Base-by-base conservation (phyloP, 2,888 invertebrate genomes). In the Tetranychus truncatus region DNA sequence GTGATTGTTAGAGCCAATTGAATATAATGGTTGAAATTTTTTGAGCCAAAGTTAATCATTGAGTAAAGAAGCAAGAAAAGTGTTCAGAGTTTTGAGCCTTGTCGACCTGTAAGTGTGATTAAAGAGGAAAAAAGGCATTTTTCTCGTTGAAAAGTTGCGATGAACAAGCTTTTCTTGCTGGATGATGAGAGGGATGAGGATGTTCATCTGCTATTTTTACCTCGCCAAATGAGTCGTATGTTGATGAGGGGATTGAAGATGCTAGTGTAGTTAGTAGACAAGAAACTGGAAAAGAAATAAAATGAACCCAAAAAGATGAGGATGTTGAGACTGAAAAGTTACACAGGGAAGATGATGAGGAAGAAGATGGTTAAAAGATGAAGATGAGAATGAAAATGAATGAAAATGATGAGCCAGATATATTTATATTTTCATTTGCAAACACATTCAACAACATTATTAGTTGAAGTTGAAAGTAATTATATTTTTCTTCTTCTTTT, bases 171-270 rank as follows among this genome's bases (percentile, higher is more conserved):
- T 34, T 34, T 34, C 34, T 34, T 34, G 34, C 34, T 34, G 34
- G 34, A 34, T 34, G 34, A 34, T 34, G 34, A 34, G 34, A 34
- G 34, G 34, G 55, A 55, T 55, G 55, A 55, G 55, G 55, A 55
- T 55, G 55, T 55, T 55, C 55, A 55, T 55, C 55, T 55, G 55
- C 55, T 55, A 55, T 55, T 55, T 55, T 55, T 55, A 55, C 55
- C 55, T 55, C 55, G 55, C 55, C 34, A 55, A 55, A 55, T 55
- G 55, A 55, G 55, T 55, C 55, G 55, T 9, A 55, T 55, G 55
- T 55, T 55, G 55, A 55, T 55, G 55, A 55, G 55, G 55, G 15
- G 34, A 34, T 34, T 55, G 15, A 55, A 55, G 55, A 15, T 55
- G 55, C 0, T 55, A 3, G 55, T 55, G 55, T 15, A 55, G 55